Base-by-base conservation (phyloP, 2,888 invertebrate species). In the Drosophila macrothrix region DNA sequence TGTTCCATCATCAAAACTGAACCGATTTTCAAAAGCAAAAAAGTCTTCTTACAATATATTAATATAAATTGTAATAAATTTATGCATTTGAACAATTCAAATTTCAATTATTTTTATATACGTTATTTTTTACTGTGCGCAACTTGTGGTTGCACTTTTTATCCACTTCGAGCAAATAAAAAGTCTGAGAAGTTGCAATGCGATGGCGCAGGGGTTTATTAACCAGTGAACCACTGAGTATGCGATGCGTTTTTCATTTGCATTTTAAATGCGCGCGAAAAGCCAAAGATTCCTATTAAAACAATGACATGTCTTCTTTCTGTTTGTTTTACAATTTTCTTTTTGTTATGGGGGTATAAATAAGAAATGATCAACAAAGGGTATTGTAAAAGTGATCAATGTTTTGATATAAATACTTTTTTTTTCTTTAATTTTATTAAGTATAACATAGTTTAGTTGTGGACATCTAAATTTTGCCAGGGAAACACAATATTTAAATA, bases 151-250 rank as follows among this genome's bases (percentile, higher is more conserved):
- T 55, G 43, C 33, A 10, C 0, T 59, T 43, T 19, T 31, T 9
- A 22, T 6, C 12, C 37, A 55, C 25, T 19, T 37, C 3, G 1
- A 5, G 12, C n/a, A 56, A 22, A n/a, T 16, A 62, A 31, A n/a
- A 14, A 50, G n/a, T n/a, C 25, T 52, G 29, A 6, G 22, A 35
- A 52, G 19, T 33, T 41, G 52, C 25, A 56, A 9, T 3, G 28
- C 12, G 41, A 14, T 41, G 64, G 39, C 46, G 22, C 22, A 10
- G 28, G 14, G 41, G 22, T 35, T 75, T 78, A 49, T 78, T 79
- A 78, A 58, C 64, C 76, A 62, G 66, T 55, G 62, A 70, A 52
- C 71, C 74, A 56, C 66, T 74, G 73, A 81, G 74, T 71, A 70
- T 71, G 61, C 63, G 39, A 64, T 66, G 79, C 53, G 65, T 67